Evolutionary conservation across 2,113 vertebrate genomes (phyloP).

Genomic region (Pseudolaguvia tuberculata): DNA sequence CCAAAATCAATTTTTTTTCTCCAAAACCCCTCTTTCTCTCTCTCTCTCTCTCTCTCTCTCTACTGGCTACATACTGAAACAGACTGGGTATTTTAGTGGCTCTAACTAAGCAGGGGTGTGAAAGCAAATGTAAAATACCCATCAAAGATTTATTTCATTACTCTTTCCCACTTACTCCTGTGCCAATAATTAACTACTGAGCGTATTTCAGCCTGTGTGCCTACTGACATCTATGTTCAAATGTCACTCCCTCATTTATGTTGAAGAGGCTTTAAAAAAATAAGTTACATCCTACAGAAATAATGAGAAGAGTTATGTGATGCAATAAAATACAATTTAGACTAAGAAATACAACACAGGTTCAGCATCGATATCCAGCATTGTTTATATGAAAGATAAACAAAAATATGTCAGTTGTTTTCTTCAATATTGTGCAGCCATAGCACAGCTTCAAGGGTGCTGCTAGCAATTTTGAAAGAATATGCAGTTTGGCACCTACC

Average conservation of each 20-base stretch:
- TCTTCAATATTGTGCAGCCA: too few species aligned
- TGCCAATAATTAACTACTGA: conserved; percentile 66
- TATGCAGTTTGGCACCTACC: too few species aligned
- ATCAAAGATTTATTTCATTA: conserved; percentile 66
- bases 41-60: too few species aligned
- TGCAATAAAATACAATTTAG: neutral
- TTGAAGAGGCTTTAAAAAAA: conserved; percentile 60
- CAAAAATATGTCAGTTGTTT: too few species aligned
- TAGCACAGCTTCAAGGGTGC: too few species aligned
- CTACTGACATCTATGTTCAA: conserved; percentile 59
- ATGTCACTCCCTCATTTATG: conserved; percentile 60
- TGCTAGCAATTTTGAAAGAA: too few species aligned
- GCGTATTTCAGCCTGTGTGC: conserved; percentile 62
- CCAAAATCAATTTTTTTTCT: conserved; percentile 21
- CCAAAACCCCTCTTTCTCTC: too few species aligned
- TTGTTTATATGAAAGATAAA: too few species aligned
- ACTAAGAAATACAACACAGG: neutral
- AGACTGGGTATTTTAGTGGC: conserved; percentile 38
- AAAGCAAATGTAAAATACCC: conserved; percentile 66
- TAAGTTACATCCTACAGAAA: conserved; percentile 17
- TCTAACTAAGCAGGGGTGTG: conserved; percentile 47
- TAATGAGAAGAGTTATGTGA: neutral
- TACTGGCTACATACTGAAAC: conserved; percentile 30
- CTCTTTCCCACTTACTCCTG: conserved; percentile 43
- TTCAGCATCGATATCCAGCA: too few species aligned